Conservation (phyloP, 2,113 vertebrate genomes). For the Epinephelus cyanopodus region DNA sequence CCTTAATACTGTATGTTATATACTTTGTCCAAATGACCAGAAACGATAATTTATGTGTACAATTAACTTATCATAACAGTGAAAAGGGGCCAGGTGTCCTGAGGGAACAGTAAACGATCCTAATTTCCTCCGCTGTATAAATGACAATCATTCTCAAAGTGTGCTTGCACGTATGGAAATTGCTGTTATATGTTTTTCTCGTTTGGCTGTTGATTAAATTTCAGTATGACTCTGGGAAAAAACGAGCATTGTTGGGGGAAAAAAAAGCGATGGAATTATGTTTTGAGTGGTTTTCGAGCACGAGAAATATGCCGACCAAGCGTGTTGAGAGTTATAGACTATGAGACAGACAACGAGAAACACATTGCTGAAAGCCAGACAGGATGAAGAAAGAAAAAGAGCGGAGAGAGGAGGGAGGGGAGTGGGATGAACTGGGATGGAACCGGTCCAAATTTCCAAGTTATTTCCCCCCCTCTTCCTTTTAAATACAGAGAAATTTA, state of each 20-base stretch:
- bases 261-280: slow-evolving; percentile 54
- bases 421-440: slow-evolving; percentile 66
- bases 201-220: slow-evolving; percentile 68
- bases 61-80: slow-evolving; percentile 78
- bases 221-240: slow-evolving; percentile 58
- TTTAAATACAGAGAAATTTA: slow-evolving; percentile 76
- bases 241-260: slow-evolving; percentile 22
- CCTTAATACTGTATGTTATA: slow-evolving; percentile 56
- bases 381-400: slow-evolving; percentile 54
- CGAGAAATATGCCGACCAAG: slow-evolving; percentile 68
- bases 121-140: slow-evolving; percentile 64
- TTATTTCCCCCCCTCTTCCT: slow-evolving; percentile 37
- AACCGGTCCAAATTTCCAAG: slow-evolving; percentile 77
- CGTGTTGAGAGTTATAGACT: slow-evolving; percentile 66
- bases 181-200: slow-evolving; percentile 69
- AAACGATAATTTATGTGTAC: slow-evolving; percentile 73
- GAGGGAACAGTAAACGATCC: slow-evolving; percentile 63
- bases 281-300: slow-evolving; percentile 70
- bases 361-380: slow-evolving; percentile 80
- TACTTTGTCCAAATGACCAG: slow-evolving; percentile 52
- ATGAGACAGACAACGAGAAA: slow-evolving; percentile 80
- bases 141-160: slow-evolving; percentile 66
- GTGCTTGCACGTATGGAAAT: slow-evolving; percentile 64
- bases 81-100: slow-evolving; percentile 76
- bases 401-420: slow-evolving; percentile 16